A percentile compares a stretch with the other conserved stretches of the same genome.
These are phyloP conservation scores for Drosophila grimshawi DNA, from an alignment of 1,140 invertebrate genomes.

Conservation along the genomic window DNA sequence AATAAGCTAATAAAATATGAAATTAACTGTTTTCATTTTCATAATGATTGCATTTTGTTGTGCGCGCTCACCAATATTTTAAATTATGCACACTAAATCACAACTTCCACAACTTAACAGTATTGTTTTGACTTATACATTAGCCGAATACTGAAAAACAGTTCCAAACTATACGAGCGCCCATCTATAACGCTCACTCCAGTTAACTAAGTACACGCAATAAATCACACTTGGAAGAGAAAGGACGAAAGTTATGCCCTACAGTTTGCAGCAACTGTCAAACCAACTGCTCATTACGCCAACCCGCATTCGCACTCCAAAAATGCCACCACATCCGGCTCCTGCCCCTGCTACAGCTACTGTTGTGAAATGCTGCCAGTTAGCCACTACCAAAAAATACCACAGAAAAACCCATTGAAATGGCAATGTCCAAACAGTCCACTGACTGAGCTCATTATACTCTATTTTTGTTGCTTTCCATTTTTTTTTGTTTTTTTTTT, in stretches of 20 bases:
- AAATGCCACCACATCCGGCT: neutral
- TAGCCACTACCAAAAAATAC: slow-evolving; percentile 26
- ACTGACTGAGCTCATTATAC: slow-evolving; percentile 69
- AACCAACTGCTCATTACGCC: slow-evolving; percentile 77
- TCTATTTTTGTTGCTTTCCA: slow-evolving; percentile 48
- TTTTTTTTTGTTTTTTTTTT: slow-evolving; percentile 30
- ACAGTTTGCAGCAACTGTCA: slow-evolving; percentile 73
- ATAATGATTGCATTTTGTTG: slow-evolving; percentile 21
- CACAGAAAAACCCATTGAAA: slow-evolving; percentile 32
- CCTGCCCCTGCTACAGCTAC: neutral
- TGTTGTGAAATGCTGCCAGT: slow-evolving; percentile 3
- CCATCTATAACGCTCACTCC: slow-evolving; percentile 60
- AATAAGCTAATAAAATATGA: slow-evolving; percentile 9
- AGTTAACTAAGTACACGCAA: slow-evolving; percentile 44
- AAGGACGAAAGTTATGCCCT: slow-evolving; percentile 68
- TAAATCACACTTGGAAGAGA: slow-evolving; percentile 68
- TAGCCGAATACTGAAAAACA: slow-evolving; percentile 41
- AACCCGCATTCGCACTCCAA: slow-evolving; percentile 18
- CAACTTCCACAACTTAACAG: slow-evolving; percentile 27
- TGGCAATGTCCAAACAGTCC: slow-evolving; percentile 22
- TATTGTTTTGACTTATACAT: slow-evolving; percentile 50
- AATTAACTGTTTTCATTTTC: neutral
- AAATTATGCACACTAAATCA: slow-evolving; percentile 44
- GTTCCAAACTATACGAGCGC: slow-evolving; percentile 50
- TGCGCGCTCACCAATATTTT: slow-evolving; percentile 30